Percentiles rank a stretch among this genome's conserved stretches.
These are phyloP conservation scores for Lordiphosa andalusiaca DNA, from an alignment of 2,888 invertebrate genomes.

Conservation along the genomic window DNA sequence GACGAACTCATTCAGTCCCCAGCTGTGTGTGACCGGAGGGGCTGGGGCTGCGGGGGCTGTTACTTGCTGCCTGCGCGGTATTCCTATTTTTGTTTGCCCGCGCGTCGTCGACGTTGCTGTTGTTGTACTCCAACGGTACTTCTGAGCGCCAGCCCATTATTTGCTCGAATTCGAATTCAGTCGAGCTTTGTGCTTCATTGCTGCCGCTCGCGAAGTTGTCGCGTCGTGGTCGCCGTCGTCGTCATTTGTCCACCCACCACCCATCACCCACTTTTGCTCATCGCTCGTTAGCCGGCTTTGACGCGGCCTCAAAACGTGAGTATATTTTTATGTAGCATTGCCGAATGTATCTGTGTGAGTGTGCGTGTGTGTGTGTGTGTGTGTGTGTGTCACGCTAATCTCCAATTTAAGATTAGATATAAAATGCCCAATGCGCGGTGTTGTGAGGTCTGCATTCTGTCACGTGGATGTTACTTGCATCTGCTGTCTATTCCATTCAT, in stretches of 20 bases:
- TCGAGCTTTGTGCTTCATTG: conserved; percentile 75
- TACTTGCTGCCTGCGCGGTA: conserved; percentile 53
- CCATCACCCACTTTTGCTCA: conserved; percentile 20
- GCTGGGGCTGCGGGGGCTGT: conserved; percentile 23
- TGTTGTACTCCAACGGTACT: conserved; percentile 69
- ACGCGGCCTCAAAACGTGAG: conserved; percentile 68
- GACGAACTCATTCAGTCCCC: conserved; percentile 31
- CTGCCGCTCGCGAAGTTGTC: conserved; percentile 68
- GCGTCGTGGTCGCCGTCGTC: conserved; percentile 35
- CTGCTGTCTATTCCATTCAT: too few relatives aligned
- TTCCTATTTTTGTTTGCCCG: conserved; percentile 67
- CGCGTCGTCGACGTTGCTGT: conserved; percentile 33
- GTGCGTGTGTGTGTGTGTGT: conserved; percentile 22
- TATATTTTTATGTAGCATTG: conserved; percentile 24
- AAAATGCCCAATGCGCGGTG: conserved; percentile 41
- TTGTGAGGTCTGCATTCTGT: conserved; percentile 28
- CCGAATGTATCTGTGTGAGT: conserved; percentile 4
- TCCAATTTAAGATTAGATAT: conserved; percentile 79
- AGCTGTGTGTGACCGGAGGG: conserved; percentile 32
- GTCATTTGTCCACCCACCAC: conserved; percentile 18
- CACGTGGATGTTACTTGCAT: neutral
- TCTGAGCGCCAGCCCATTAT: conserved; percentile 64
- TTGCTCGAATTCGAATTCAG: conserved; percentile 65
- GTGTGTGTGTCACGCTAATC: conserved; percentile 65
- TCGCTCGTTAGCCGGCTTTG: conserved; percentile 62